Evolutionary conservation across 2,888 invertebrate species (phyloP), one percentile per base, ranked within the genome.

Genomic region (Lordiphosa fenestrarum): DNA sequence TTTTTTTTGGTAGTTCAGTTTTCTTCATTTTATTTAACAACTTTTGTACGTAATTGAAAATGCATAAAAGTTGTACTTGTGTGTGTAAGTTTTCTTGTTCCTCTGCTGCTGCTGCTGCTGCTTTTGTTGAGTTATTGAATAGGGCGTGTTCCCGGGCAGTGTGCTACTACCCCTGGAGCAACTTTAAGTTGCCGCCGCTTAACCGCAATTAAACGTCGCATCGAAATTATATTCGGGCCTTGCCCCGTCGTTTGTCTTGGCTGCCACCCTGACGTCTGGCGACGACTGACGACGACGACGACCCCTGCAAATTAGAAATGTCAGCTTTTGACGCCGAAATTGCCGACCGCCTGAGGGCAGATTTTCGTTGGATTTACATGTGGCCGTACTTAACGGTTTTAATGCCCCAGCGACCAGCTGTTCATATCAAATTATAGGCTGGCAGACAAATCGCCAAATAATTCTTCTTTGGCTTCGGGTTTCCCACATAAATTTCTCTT

Each of bases 311-410:
- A 77, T 77, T 77, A 81, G 77, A 77, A 84, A 77, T 81, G 77
- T 81, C 77, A 77, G 84, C 82, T 73, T 84, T 73, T 77, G 77
- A 84, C 81, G 58, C 82, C 84, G 71, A 84, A 77, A 77, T 77
- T 77, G 58, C 76, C 33, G 38, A 49, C 13, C 62, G 69, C 61
- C 81, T 46, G 47, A 47, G 78, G 76, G 69, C 68, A 61, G 70
- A 73, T 76, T 81, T 62, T 39, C 13, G 25, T 37, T 46, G 71
- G 82, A 82, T 82, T 82, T 78, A 78, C 83, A 76, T 82, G 71
- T 72, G 83, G 33, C 58, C 49, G 61, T 42, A 66, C 72, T 72
- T 72, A 83, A 80, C 76, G 40, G 64, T 12, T 63, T 59, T 50
- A 59, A 60, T 44, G 38, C 59, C 33, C 33, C 60, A 60, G 40